Evolutionary conservation across 2,888 invertebrate genomes (phyloP), one percentile per base, ranked within the genome.

Genomic region (Anarsia innoxiella): DNA sequence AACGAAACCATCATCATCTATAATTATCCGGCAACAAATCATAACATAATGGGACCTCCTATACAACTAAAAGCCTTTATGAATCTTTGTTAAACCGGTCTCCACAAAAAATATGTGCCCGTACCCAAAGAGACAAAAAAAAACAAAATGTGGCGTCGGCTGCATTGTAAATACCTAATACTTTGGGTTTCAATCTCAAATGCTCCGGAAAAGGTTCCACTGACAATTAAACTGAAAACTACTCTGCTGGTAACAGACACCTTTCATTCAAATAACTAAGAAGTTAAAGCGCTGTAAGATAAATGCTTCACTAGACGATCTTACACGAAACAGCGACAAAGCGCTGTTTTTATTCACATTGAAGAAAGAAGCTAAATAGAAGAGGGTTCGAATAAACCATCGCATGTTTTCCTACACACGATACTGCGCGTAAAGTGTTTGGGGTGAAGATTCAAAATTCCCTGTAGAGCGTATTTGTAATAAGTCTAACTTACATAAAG

Each of bases 401-500:
- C 12, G 61, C 51, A 48, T 53, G 42, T 30, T 41, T 37, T n/a
- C n/a, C n/a, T n/a, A n/a, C n/a, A n/a, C n/a, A n/a, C n/a, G n/a
- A n/a, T n/a, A n/a, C n/a, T n/a, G n/a, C n/a, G n/a, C n/a, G n/a
- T n/a, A n/a, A n/a, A n/a, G n/a, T n/a, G n/a, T n/a, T n/a, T n/a
- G n/a, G n/a, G n/a, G n/a, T n/a, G n/a, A n/a, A n/a, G n/a, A n/a
- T n/a, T n/a, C n/a, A n/a, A n/a, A n/a, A n/a, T n/a, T n/a, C n/a
- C n/a, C n/a, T n/a, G n/a, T n/a, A n/a, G n/a, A n/a, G n/a, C n/a
- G 0, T 6, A 9, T 66, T 76, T 62, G 62, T 73, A 73, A 66
- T 72, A 71, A 65, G 61, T 63, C 57, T 59, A 63, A 68, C 75
- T 74, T 79, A 82, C 75, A 78, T 80, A 80, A 76, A 76, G 76